These are phyloP conservation scores for Lepidurus apus DNA, from an alignment of 1,140 invertebrate species.

Conservation along the genomic window DNA sequence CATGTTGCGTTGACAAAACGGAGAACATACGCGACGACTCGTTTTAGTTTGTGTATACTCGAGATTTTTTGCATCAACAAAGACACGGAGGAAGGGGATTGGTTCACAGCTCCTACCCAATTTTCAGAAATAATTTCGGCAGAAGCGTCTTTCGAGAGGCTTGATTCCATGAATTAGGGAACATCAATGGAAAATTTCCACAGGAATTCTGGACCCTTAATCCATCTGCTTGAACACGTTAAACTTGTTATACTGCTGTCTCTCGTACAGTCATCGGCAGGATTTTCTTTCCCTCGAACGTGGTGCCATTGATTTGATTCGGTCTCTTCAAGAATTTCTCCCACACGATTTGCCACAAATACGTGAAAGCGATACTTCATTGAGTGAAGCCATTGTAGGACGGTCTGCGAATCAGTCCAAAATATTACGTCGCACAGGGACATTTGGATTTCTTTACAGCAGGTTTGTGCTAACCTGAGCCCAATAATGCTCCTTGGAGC, in stretches of 20 bases:
- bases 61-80: neutral
- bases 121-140: too few relatives aligned
- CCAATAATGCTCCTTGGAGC: conserved; percentile 29
- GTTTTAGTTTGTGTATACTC: neutral
- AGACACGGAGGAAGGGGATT: too few relatives aligned
- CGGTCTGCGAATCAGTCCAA: conserved; percentile 35
- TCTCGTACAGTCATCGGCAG: conserved; percentile 36
- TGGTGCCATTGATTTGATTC: conserved; percentile 23
- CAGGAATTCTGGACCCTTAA: too few relatives aligned
- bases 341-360: conserved; percentile 34
- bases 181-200: too few relatives aligned
- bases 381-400: conserved; percentile 31
- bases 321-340: conserved; percentile 29
- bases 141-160: too few relatives aligned
- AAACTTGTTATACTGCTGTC: neutral
- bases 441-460: neutral
- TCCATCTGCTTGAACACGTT: too few relatives aligned
- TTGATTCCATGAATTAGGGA: too few relatives aligned
- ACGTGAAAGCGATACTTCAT: neutral
- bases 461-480: neutral
- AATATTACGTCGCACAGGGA: neutral
- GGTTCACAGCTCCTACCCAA: too few relatives aligned
- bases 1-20: neutral
- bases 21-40: neutral
- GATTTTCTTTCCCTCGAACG: conserved; percentile 24